These are phyloP conservation scores for Muscicapa adusta DNA, from an alignment of 2,113 vertebrate genomes.

Conservation along the genomic window DNA sequence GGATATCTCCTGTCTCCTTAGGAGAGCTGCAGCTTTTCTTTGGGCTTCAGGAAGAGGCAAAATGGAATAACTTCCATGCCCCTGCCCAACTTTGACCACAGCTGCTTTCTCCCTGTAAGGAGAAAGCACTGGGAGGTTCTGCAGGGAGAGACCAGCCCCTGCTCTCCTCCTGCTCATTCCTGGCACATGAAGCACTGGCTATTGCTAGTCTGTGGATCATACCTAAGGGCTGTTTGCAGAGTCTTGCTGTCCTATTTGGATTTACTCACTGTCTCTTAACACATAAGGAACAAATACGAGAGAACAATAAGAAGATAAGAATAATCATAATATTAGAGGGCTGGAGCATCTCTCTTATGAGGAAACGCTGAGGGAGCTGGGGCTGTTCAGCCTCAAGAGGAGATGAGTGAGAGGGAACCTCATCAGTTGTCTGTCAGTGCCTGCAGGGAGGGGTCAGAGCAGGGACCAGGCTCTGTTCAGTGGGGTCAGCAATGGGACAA, in stretches of 20 bases:
- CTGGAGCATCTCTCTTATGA: background rate
- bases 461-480: background rate
- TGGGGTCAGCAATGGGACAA: background rate
- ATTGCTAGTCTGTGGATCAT: background rate
- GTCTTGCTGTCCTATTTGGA: background rate
- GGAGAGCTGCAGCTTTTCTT: background rate
- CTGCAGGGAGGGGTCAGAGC: background rate
- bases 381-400: accelerated
- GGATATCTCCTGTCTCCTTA: background rate
- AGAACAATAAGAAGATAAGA: background rate
- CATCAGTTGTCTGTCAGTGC: background rate
- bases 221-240: background rate
- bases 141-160: background rate
- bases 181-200: background rate
- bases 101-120: background rate
- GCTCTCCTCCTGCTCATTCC: background rate
- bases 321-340: background rate
- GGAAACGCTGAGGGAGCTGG: background rate
- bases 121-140: background rate
- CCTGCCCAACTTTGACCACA: background rate
- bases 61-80: background rate
- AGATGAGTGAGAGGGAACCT: accelerated
- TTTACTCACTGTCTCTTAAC: background rate
- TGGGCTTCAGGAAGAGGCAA: background rate
- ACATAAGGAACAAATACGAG: background rate